Percentiles rank a stretch among this genome's conserved stretches.
Evolutionary conservation across 30 jellyfish, hydroid and myxozoan genomes (phyloP).

Genomic region (Catostylus mosaicus): DNA sequence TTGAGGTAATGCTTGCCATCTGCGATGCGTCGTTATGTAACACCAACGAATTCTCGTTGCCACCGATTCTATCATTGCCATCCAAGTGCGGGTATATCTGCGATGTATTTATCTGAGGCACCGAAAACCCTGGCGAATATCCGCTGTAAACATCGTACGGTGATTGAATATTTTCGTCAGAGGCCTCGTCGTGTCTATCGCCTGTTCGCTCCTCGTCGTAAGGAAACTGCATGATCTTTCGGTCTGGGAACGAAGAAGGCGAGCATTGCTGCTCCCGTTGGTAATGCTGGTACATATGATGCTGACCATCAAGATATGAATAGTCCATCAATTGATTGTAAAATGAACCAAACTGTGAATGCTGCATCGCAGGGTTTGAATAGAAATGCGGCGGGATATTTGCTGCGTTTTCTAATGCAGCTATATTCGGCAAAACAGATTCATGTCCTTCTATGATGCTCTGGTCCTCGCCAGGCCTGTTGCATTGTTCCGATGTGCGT

Average conservation of each 20-base stretch:
- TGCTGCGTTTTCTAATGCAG: constrained; percentile 37
- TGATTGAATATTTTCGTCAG: constrained; percentile 3
- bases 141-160: constrained; percentile 43
- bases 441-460: not conserved
- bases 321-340: constrained; percentile 49
- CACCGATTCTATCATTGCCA: constrained; percentile 18
- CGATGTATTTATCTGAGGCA: constrained; percentile 7
- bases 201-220: constrained; percentile 49
- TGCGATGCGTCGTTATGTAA: constrained; percentile 18
- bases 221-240: constrained; percentile 57
- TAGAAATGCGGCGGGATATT: not conserved
- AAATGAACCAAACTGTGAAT: constrained; percentile 27
- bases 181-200: constrained; percentile 3
- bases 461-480: not conserved
- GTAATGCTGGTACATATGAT: constrained; percentile 20
- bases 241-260: constrained; percentile 10
- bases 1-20: constrained; percentile 6
- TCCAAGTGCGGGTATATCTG: constrained; percentile 34
- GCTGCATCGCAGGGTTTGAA: constrained; percentile 11
- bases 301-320: constrained; percentile 40
- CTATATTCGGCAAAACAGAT: constrained; percentile 17
- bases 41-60: constrained; percentile 13
- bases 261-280: constrained; percentile 32
- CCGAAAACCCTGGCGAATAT: constrained; percentile 20
- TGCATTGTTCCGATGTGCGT: not conserved